A percentile compares a stretch with the other conserved stretches of the same genome.
These are phyloP conservation scores for Stigmatopora nigra DNA, from an alignment of 2,113 vertebrate species.

Conservation along the genomic window DNA sequence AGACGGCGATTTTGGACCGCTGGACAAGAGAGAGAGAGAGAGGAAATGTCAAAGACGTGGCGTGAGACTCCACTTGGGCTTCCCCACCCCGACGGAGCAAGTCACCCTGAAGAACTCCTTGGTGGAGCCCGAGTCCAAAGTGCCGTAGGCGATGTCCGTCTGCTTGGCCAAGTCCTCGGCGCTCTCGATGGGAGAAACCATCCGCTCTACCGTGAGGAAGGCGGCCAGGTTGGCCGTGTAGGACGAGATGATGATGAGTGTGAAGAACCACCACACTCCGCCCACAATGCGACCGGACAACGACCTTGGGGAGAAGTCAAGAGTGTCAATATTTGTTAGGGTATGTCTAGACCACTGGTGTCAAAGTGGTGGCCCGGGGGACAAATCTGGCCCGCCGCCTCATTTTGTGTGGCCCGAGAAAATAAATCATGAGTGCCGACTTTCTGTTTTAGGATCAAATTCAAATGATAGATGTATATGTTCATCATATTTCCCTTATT, in stretches of 20 bases:
- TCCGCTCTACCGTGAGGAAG: constrained; percentile 97
- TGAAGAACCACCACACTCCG: constrained; percentile 99
- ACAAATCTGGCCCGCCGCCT: too few species aligned
- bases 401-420: too few species aligned
- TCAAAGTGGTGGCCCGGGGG: too few species aligned
- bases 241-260: constrained; percentile 98
- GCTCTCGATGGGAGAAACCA: constrained; percentile 98
- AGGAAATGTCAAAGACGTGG: not conserved
- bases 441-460: too few species aligned
- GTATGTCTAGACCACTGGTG: too few species aligned
- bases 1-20: constrained; percentile 99
- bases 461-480: too few species aligned
- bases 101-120: constrained; percentile 99
- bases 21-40: constrained; percentile 41
- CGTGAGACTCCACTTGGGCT: not conserved
- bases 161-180: constrained; percentile 98
- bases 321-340: too few species aligned
- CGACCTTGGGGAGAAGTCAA: constrained; percentile 69
- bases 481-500: too few species aligned
- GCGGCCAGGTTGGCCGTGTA: constrained; percentile 97
- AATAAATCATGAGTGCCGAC: too few species aligned
- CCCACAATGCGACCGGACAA: constrained; percentile 96
- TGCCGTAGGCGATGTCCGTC: constrained; percentile 97
- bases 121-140: constrained; percentile 94
- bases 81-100: not conserved